Evolutionary conservation across 2,113 vertebrate species (phyloP), one percentile per base, ranked within the genome.

Genomic region (Tursiops truncatus): DNA sequence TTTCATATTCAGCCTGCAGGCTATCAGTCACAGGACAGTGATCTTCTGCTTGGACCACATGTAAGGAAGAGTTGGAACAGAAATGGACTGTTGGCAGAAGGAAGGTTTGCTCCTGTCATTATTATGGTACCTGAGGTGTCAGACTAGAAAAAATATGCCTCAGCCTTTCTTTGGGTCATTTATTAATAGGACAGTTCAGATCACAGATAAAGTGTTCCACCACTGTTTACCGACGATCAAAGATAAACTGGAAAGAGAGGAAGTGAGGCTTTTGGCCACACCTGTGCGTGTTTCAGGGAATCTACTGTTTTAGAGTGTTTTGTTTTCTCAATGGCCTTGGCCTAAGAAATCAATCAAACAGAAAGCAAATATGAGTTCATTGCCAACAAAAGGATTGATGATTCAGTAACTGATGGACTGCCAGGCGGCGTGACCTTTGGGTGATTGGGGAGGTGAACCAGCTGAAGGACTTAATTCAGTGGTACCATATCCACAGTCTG

Each of bases 331-430:
- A 8, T 58, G 56, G 83, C 23, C 38, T 96, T 87, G 65, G 31
- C 80, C 77, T 79, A 95, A 95, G 92, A 92, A 96, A 87, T 96
- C 63, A 96, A 84, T 96, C 63, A 79, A 89, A 33, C 25, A 84
- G 63, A 73, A 95, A 91, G 33, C 67, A 84, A 96, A 92, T 77
- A 25, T 28, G 58, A 84, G 65, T 70, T 85, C 18, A 4, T 47
- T 53, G 28, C 44, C 25, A 77, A 41, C 41, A 60, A 91, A 96
- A 56, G 44, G 28, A 71, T 56, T 36, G 20, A 38, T 38, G 50
- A 8, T 89, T 89, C 68, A 70, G 17, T 31, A 38, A 85, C 36
- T 17, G 6, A 77, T 8, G 10, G 67, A n/a, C 15, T 73, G 63
- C 41, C 60, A 80, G 41, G 36, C 36, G 38, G 2, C 31, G 15